These are phyloP conservation scores for Mohoua ochrocephala DNA, from an alignment of 2,113 vertebrate species.

Conservation along the genomic window DNA sequence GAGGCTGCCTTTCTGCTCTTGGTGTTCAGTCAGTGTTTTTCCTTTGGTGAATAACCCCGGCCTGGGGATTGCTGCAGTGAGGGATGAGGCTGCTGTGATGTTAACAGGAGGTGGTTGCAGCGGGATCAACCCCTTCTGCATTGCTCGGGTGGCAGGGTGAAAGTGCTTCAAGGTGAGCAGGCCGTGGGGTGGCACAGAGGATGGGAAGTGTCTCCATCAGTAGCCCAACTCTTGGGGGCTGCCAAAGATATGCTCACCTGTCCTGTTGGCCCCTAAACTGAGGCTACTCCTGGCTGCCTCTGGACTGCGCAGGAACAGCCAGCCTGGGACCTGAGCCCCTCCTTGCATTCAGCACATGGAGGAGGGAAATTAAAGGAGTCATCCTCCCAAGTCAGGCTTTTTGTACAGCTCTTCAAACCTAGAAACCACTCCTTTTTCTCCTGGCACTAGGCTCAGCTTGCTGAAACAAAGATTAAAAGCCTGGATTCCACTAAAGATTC, in stretches of 20 bases:
- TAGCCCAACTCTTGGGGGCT: neutral
- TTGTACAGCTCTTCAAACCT: neutral
- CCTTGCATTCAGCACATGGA: neutral
- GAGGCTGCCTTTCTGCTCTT: neutral
- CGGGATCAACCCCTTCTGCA: neutral
- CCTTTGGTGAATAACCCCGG: neutral
- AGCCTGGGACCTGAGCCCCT: neutral
- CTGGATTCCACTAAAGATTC: neutral
- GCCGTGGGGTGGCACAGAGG: neutral
- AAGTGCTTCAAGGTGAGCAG: neutral
- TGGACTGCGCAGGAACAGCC: neutral
- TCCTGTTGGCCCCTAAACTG: neutral
- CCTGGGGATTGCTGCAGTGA: neutral
- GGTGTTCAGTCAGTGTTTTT: neutral
- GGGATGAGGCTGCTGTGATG: neutral
- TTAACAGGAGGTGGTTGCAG: neutral
- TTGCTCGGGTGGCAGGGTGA: neutral
- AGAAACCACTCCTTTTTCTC: neutral
- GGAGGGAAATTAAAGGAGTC: neutral
- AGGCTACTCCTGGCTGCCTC: neutral
- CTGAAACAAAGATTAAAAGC: slow-evolving; percentile 13
- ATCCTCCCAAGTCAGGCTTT: neutral
- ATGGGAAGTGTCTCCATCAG: neutral
- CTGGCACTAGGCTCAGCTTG: neutral
- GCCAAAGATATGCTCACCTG: neutral